Base-by-base conservation (phyloP, 1,140 invertebrate genomes). In the Vanessa atalanta region DNA sequence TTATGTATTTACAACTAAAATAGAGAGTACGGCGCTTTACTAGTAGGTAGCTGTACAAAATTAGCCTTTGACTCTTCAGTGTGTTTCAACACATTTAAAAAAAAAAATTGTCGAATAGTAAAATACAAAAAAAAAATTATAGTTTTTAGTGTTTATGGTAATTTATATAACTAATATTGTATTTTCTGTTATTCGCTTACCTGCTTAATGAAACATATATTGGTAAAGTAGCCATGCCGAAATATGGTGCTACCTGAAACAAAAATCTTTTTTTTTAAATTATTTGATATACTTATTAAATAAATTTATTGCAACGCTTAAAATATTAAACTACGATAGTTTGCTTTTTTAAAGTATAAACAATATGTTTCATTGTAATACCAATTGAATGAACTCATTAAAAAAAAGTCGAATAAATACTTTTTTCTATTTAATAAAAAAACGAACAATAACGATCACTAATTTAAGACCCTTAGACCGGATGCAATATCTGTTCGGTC, bases 151-250 rank as follows among this genome's bases (percentile, higher is more conserved):
- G 6, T 43, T 1, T 43, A 9, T 43, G 8, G 9, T 43, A 43
- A 43, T 43, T 43, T 43, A 55, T 7, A 55, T 7, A 55, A 55
- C 0, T 16, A 55, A n/a, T 55, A 23, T 57, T 3, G 9, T 48
- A 48, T 53, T 3, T n/a, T 20, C 20, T 16, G 14, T 20, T 55
- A 9, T 61, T 61, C 13, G 47, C 76, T 82, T 82, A 90, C 88
- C 87, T 89, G 83, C 83, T 90, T 15, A 90, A 70, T 9, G 88
- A 90, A 8, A 90, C 87, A 57, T 85, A 90, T 47, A 90, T 88
- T 43, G 88, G 88, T 68, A 90, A 74, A 37, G 88, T 89, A 2
- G 88, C 88, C 88, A 90, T 90, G 50, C 20, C 79, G 23, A 16
- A 12, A 65, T 55, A 11, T 43, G 37, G 6, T 43, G n/a, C 72